Conservation (phyloP, 2,113 vertebrate genomes). For the Dicrurus megarhynchus region DNA sequence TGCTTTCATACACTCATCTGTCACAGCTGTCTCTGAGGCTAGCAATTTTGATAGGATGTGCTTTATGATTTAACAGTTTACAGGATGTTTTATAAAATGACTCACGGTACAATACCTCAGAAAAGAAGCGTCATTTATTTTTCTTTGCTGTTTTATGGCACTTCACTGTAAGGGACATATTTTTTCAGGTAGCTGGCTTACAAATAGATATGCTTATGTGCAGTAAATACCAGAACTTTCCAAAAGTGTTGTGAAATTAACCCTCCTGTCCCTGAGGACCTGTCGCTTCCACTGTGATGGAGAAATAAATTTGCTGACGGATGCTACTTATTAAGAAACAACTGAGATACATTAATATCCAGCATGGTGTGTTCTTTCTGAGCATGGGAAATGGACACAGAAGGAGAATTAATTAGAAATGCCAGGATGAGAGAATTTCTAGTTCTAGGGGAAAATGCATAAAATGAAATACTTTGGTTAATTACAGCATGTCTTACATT, state of each 20-base stretch:
- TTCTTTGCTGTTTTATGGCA: background rate
- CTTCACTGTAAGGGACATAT: background rate
- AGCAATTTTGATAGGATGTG: background rate
- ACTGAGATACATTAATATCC: rapidly evolving
- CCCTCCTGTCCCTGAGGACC: rapidly evolving
- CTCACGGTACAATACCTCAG: background rate
- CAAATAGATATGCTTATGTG: background rate
- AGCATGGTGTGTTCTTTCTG: background rate
- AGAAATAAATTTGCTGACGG: background rate
- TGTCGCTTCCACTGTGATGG: background rate
- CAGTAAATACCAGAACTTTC: background rate
- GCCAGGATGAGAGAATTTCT: background rate
- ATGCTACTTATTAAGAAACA: background rate
- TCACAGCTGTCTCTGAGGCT: background rate
- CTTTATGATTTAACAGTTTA: background rate
- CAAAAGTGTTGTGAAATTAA: background rate
- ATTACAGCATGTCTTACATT: background rate
- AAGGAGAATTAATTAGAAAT: background rate
- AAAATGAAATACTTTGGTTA: background rate
- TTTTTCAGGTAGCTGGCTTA: background rate
- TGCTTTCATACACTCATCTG: background rate
- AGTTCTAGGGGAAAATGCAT: background rate
- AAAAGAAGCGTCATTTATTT: background rate
- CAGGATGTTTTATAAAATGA: background rate
- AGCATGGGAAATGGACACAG: background rate